phyloP scores from a whole-genome alignment of 2,113 vertebrate species.

The Semicossyphus pulcher region DNA sequence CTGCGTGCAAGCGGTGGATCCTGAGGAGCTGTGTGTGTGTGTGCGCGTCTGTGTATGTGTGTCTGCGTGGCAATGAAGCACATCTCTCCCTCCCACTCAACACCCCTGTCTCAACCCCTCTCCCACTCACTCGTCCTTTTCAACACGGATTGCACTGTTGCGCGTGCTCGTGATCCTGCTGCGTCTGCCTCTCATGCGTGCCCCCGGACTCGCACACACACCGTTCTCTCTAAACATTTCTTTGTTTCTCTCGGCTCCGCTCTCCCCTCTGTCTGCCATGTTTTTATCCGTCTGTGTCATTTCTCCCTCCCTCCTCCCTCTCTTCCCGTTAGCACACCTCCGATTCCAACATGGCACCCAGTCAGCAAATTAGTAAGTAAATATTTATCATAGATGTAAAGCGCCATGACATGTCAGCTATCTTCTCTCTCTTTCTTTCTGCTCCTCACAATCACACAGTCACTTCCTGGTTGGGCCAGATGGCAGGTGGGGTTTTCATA shows the following conservation, averaged over 20 bases:
- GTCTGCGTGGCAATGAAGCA: constrained; percentile 38
- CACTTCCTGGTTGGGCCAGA: constrained; percentile 75
- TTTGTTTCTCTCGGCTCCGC: constrained; percentile 30
- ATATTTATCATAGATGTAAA: constrained; percentile 74
- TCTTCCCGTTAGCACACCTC: not conserved
- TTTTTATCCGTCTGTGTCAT: constrained; percentile 38
- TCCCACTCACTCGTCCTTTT: constrained; percentile 64
- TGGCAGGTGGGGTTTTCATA: constrained; percentile 73
- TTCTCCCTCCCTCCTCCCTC: not conserved
- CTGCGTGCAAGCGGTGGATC: constrained; percentile 5
- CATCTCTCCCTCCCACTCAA: constrained; percentile 68
- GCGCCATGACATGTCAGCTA: constrained; percentile 52
- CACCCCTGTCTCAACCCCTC: constrained; percentile 70
- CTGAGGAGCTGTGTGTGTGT: constrained; percentile 26
- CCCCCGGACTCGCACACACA: constrained; percentile 6
- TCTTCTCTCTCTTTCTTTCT: constrained; percentile 2
- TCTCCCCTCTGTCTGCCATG: constrained; percentile 35
- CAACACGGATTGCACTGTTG: constrained; percentile 56
- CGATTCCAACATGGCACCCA: constrained; percentile 47
- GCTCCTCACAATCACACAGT: constrained; percentile 31
- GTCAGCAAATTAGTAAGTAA: constrained; percentile 70
- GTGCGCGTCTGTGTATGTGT: constrained; percentile 14
- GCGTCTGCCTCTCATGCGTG: constrained; percentile 32
- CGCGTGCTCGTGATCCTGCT: constrained; percentile 35
- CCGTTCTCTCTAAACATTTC: constrained; percentile 29